Evolutionary conservation across 2,113 vertebrate genomes (phyloP), one percentile per base, ranked within the genome.

Genomic region (Thalassarche chlororhynchos): DNA sequence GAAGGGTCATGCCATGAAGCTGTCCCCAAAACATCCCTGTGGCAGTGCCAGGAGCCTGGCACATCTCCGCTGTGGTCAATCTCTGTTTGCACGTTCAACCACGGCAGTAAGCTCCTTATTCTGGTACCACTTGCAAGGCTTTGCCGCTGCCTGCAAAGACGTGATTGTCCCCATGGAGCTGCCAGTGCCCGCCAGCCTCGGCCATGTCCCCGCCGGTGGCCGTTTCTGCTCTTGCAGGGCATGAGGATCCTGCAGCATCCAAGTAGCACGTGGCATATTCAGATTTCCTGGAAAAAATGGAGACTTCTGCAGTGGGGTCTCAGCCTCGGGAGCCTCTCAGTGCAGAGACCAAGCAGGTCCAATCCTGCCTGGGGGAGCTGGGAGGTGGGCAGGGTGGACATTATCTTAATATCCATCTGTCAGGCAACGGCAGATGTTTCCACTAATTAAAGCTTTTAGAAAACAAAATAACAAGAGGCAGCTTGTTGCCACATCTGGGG

Each of bases 101-200:
- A n/a, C 2, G 0, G 52, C 28, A 52, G n/a, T 17, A 57, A 79
- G 32, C 14, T 58, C 15, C 25, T 74, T 61, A 17, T 38, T 60
- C 52, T 51, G 12, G 25, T 75, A 20, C 29, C 7, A 19, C 46
- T 60, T 12, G 6, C 38, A 60, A 60, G 13, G 51, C 18, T 60
- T 52, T 3, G 2, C 34, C 1, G 5, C n/a, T 51, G 26, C 57
- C 74, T 65, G 15, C 18, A 7, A 42, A 71, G 42, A 23, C 8
- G 15, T 23, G 26, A 8, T 44, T 58, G 36, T 55, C 65, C 42
- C 28, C 51, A 25, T 0, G 2, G 51, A 85, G 32, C 58, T 28
- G 8, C 55, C 42, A 46, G 26, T 1, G 3, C n/a, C 26, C 1
- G 0, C 12, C 1, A 2, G 52, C 29, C 28, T 46, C 3, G 2